Base-by-base conservation (phyloP, 2,888 invertebrate genomes). In the Sinhomidia bicolor region DNA sequence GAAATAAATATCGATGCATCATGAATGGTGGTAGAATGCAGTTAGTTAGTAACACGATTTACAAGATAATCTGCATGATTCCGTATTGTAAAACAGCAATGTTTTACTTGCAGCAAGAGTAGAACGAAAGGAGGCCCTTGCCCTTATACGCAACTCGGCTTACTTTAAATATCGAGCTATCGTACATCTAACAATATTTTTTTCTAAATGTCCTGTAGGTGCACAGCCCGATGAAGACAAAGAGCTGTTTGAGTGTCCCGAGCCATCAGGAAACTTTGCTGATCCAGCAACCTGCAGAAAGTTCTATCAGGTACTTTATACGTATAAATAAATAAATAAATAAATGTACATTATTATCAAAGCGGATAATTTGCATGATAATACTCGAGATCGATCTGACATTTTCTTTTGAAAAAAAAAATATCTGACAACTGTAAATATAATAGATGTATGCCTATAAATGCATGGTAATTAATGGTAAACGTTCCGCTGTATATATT, bases 271-370 rank as follows among this genome's bases (percentile, higher is more conserved):
- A 90, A 97, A 97, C 93, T 98, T 96, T 93, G 98, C 98, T 23
- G 98, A 98, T 94, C 98, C 98, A 12, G 96, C 95, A 71, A 97
- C 97, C 44, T 98, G 98, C 93, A 95, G 97, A 92, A 95, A 97
- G 93, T 98, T 98, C 94, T 98, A 97, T 94, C 98, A 98, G 95
- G 97, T 97, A 91, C 47, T 10, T 76, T 32, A 26, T 68, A 36
- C 36, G 36, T 36, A n/a, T n/a, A n/a, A n/a, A n/a, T n/a, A n/a
- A n/a, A n/a, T n/a, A n/a, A n/a, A n/a, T n/a, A n/a, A n/a, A n/a
- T n/a, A n/a, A n/a, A n/a, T n/a, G n/a, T n/a, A n/a, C n/a, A n/a
- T n/a, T n/a, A n/a, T n/a, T n/a, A n/a, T n/a, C n/a, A n/a, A n/a
- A n/a, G n/a, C n/a, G n/a, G 32, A 29, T 26, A 26, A n/a, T 23